Percentiles rank a stretch among this genome's conserved stretches.
Evolutionary conservation across 2,888 invertebrate species (phyloP).

Genomic region (Bruchidius siliquastri): DNA sequence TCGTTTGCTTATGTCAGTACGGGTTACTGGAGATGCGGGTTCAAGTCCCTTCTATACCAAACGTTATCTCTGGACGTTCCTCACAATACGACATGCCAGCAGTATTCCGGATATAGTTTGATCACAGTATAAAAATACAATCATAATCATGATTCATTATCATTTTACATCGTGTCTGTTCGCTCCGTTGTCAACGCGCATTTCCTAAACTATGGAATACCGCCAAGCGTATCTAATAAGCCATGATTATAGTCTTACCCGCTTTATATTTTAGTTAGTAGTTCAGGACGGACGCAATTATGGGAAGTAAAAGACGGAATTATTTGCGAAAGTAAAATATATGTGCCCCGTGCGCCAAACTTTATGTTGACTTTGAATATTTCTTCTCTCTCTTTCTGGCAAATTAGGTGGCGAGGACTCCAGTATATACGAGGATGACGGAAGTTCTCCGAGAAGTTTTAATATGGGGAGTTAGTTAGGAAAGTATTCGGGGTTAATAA

Average conservation of each 20-base stretch:
- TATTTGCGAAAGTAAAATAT: not conserved
- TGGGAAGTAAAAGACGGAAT: not conserved
- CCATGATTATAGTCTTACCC: not conserved
- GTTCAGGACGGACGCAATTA: not conserved
- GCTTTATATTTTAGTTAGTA: not conserved
- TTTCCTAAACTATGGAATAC: too few species aligned
- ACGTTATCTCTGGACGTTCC: too few species aligned
- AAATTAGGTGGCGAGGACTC: not conserved
- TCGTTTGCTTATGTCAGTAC: too few species aligned
- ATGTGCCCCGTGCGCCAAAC: not conserved
- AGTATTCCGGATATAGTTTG: too few species aligned
- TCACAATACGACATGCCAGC: too few species aligned
- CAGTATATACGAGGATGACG: not conserved
- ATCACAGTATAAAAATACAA: too few species aligned
- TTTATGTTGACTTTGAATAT: not conserved
- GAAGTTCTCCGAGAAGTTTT: not conserved
- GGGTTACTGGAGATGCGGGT: too few species aligned
- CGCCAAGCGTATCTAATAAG: not conserved
- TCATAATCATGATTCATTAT: too few species aligned
- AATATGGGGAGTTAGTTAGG: not conserved
- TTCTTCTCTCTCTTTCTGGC: not conserved
- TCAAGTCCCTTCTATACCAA: too few species aligned
- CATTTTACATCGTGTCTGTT: too few species aligned
- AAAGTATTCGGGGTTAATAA: not conserved
- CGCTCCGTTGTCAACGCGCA: too few species aligned